A percentile compares a stretch with the other conserved stretches of the same genome.
Conservation (phyloP, 2,888 invertebrate species). For the Noctua comes region DNA sequence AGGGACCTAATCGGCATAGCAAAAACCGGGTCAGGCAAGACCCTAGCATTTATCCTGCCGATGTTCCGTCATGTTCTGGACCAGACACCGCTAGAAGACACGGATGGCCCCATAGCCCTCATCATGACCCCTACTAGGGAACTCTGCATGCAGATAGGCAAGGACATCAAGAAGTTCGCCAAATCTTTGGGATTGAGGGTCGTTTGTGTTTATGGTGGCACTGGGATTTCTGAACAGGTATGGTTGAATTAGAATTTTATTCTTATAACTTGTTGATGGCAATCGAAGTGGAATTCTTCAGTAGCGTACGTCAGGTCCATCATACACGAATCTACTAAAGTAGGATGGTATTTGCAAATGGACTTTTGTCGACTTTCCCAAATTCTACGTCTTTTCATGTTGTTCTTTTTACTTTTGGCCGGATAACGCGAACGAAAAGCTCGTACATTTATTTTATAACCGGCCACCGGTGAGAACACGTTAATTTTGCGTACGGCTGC, state of each 20-base stretch:
- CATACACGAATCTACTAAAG: no score
- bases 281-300: neutral
- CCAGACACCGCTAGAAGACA: conserved; percentile 97
- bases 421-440: no score
- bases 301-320: neutral
- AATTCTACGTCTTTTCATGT: no score
- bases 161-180: conserved; percentile 98
- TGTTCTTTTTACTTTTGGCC: no score
- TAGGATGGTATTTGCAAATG: no score
- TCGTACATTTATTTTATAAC: neutral
- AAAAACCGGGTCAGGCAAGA: conserved; percentile 99
- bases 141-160: conserved; percentile 99
- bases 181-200: conserved; percentile 96
- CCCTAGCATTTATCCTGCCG: conserved; percentile 98
- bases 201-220: conserved; percentile 99
- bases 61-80: conserved; percentile 99
- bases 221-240: conserved; percentile 97
- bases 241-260: no score
- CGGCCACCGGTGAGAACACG: neutral
- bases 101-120: conserved; percentile 98
- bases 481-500: neutral
- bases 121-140: conserved; percentile 99
- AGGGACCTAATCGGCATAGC: conserved; percentile 99
- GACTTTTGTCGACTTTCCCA: no score
- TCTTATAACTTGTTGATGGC: no score